Conservation (phyloP, 2,888 invertebrate genomes). For the Phrixothrix hirtus region DNA sequence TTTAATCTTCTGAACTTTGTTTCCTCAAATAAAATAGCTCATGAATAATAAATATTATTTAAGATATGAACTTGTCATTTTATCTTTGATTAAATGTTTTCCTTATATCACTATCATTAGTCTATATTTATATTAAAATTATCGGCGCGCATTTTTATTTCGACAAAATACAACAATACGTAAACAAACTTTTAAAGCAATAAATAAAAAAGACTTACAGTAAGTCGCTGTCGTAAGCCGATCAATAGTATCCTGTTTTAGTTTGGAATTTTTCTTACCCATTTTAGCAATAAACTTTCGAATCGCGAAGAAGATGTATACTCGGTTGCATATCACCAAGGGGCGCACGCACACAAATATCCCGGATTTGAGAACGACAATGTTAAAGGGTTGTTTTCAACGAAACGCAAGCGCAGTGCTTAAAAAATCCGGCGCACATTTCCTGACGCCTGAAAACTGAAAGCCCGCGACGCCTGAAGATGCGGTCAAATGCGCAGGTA, state of each 20-base stretch:
- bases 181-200: too few relatives aligned
- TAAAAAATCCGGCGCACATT: conserved; percentile 29
- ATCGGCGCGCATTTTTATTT: too few relatives aligned
- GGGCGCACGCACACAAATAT: conserved; percentile 34
- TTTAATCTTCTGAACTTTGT: too few relatives aligned
- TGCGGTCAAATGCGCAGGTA: conserved; percentile 6
- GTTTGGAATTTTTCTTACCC: conserved; percentile 96
- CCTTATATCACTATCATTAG: too few relatives aligned
- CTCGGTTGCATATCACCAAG: conserved; percentile 34
- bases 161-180: too few relatives aligned
- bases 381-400: conserved; percentile 33
- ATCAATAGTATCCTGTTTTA: conserved; percentile 94
- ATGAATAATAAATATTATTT: too few relatives aligned
- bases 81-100: too few relatives aligned
- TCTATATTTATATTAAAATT: too few relatives aligned
- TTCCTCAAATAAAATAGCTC: too few relatives aligned
- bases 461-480: conserved; percentile 24
- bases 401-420: conserved; percentile 31
- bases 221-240: conserved; percentile 90
- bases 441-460: conserved; percentile 23
- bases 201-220: conserved; percentile 83
- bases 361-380: conserved; percentile 29
- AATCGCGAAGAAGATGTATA: conserved; percentile 14
- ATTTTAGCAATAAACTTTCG: conserved; percentile 56
- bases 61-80: too few relatives aligned